A percentile compares a stretch with the other conserved stretches of the same genome.
phyloP scores from a whole-genome alignment of 1,140 invertebrate genomes.

The Drosophila ironensis region DNA sequence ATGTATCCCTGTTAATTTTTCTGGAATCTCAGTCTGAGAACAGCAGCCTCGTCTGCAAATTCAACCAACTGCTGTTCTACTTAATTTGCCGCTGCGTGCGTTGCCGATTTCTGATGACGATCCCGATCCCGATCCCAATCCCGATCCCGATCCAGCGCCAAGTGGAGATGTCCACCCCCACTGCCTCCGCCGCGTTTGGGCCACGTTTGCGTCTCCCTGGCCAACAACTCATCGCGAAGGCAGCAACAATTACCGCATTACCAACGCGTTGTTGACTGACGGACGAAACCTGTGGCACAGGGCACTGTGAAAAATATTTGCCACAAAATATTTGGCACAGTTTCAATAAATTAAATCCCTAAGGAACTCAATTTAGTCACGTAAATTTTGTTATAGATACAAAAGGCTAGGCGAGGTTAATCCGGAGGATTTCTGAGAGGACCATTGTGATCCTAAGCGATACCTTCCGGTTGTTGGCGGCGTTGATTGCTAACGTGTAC shows the following conservation, averaged over 20 bases:
- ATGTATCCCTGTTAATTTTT: conserved; percentile 4
- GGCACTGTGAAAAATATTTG: conserved; percentile 11
- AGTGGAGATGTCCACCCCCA: conserved; percentile 1
- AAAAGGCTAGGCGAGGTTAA: no score
- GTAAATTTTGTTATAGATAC: no score
- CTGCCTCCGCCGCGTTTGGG: not conserved
- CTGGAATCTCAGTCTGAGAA: conserved; percentile 34
- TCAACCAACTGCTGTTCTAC: conserved; percentile 68
- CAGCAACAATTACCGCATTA: conserved; percentile 77
- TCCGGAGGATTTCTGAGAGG: no score
- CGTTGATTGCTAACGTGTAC: no score
- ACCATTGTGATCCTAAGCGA: no score
- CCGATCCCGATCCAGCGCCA: conserved; percentile 11
- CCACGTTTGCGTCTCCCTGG: not conserved
- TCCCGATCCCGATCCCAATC: conserved; percentile 31
- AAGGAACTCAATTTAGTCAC: no score
- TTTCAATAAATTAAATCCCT: no score
- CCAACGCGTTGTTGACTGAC: conserved; percentile 69
- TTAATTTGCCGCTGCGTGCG: conserved; percentile 77
- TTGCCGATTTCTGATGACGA: conserved; percentile 64
- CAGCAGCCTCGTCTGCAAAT: conserved; percentile 40
- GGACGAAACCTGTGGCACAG: conserved; percentile 7
- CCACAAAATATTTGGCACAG: not conserved
- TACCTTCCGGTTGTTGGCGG: no score
- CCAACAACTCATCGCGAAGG: conserved; percentile 28